These are phyloP conservation scores for Coturnix japonica DNA, from an alignment of 2,113 vertebrate species.

Conservation along the genomic window DNA sequence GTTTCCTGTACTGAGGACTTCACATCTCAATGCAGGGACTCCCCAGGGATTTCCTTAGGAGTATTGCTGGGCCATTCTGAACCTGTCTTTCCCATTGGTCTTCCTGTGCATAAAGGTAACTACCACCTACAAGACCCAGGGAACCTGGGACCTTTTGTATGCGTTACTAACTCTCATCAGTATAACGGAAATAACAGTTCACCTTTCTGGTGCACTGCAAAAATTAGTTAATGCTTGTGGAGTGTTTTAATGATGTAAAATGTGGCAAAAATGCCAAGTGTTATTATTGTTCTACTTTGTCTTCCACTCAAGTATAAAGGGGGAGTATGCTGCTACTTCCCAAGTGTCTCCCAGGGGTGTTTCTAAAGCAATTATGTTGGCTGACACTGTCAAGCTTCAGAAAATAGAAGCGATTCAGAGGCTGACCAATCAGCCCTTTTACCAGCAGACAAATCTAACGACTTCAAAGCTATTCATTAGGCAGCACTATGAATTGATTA, in stretches of 20 bases:
- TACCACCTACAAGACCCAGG: neutral
- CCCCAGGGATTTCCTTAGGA: neutral
- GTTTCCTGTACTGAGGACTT: too few species aligned
- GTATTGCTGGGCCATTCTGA: neutral
- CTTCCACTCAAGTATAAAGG: conserved; percentile 50
- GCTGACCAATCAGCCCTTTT: conserved; percentile 52
- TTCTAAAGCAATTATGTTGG: conserved; percentile 52
- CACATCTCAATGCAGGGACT: too few species aligned
- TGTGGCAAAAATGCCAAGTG: conserved; percentile 46
- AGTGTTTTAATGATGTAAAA: neutral
- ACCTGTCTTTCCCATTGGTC: neutral
- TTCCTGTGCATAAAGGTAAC: neutral
- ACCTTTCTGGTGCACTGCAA: neutral
- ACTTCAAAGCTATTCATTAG: conserved; percentile 70
- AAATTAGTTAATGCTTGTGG: conserved; percentile 26
- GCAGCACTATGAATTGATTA: conserved; percentile 61
- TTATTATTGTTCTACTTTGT: conserved; percentile 63
- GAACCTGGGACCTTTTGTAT: neutral
- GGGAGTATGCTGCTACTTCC: conserved; percentile 29
- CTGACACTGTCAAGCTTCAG: conserved; percentile 28
- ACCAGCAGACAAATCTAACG: conserved; percentile 36
- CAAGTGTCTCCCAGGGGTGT: conserved; percentile 60
- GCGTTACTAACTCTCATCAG: neutral
- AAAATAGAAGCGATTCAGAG: conserved; percentile 39
- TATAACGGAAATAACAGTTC: neutral